These are phyloP conservation scores for pig (Sus scrofa) DNA, from an alignment of 2,113 vertebrate species.

Conservation along the genomic window DNA sequence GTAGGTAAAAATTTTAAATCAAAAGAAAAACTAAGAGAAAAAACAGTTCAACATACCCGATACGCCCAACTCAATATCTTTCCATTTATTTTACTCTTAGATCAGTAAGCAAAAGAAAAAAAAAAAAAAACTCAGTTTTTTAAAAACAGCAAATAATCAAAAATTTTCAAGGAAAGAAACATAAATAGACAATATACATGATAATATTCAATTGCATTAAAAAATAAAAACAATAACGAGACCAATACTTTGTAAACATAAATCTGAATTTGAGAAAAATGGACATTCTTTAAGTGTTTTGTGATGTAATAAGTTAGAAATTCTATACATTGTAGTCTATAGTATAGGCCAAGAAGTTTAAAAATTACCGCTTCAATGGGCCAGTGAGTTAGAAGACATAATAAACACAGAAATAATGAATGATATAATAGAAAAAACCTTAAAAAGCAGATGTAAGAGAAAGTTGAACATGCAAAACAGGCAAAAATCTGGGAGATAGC, in stretches of 20 bases:
- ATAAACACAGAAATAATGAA: not conserved
- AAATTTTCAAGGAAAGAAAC: not conserved
- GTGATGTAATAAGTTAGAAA: not conserved
- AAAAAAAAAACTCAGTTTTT: not conserved
- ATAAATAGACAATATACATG: not conserved
- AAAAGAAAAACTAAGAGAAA: not conserved
- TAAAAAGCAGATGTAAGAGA: not conserved
- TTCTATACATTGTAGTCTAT: not conserved
- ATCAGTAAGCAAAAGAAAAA: not conserved
- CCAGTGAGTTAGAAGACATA: not conserved
- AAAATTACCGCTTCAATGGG: not conserved
- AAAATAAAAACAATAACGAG: not conserved
- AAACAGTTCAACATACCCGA: not conserved
- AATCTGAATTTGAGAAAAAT: conserved; percentile 35
- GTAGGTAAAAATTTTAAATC: not conserved
- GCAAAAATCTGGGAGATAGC: not conserved
- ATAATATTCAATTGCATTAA: not conserved
- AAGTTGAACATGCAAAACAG: not conserved
- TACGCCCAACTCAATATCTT: not conserved
- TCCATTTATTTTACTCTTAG: not conserved
- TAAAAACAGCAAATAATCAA: not conserved
- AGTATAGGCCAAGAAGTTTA: not conserved
- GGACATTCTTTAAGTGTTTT: not conserved
- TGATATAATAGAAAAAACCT: not conserved
- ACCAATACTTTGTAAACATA: not conserved